Evolutionary conservation across 2,888 invertebrate species (phyloP).

Genomic region (Pantelozetes paolii): DNA sequence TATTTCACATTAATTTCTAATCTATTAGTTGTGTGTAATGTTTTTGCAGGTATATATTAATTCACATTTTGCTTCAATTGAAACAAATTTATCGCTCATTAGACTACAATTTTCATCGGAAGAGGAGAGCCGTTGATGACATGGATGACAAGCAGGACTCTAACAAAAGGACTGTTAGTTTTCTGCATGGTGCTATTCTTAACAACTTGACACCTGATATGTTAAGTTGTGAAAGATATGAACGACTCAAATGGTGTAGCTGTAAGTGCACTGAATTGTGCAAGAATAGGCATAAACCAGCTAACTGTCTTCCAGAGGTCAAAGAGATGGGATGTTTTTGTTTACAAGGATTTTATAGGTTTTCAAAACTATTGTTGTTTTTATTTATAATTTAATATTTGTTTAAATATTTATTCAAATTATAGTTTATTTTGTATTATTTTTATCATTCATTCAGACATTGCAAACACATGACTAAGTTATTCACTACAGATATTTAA

Average conservation of each 20-base stretch:
- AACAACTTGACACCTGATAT: no score
- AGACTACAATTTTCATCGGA: neutral
- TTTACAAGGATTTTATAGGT: neutral
- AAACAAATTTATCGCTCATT: neutral
- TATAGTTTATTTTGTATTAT: no score
- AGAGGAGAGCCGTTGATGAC: neutral
- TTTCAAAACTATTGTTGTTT: no score
- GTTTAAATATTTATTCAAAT: no score
- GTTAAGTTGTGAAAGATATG: neutral
- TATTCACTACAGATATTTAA: no score
- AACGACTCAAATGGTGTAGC: neutral
- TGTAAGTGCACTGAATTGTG: neutral
- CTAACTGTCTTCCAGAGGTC: neutral
- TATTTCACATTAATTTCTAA: conserved; percentile 4
- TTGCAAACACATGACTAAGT: no score
- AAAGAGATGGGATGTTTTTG: neutral
- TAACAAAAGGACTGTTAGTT: no score
- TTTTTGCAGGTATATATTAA: neutral
- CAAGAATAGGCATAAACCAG: neutral
- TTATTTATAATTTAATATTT: no score
- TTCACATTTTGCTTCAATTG: neutral
- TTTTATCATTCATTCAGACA: no score
- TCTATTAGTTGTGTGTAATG: neutral
- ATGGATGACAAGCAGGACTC: neutral
- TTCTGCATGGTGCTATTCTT: no score